phyloP scores from a whole-genome alignment of 2,113 vertebrate genomes.

The Prunella fulvescens region DNA sequence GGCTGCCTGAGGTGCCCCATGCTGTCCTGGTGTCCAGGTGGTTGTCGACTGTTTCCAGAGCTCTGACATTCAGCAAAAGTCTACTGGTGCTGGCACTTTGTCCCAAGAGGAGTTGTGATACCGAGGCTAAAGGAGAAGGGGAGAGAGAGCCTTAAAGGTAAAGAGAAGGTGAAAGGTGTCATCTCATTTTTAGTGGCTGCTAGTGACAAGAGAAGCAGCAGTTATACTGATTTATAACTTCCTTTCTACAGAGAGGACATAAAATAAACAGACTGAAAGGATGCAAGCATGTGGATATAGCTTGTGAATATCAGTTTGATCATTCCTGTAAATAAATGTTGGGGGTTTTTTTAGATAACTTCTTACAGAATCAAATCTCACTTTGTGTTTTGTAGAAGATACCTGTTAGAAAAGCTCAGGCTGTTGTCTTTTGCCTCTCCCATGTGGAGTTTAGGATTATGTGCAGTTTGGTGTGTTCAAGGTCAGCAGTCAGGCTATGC shows the following conservation, averaged over 20 bases:
- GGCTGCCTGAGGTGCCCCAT: fast-evolving
- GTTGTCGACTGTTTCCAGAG: not conserved
- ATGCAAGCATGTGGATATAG: not conserved
- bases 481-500: not conserved
- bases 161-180: not conserved
- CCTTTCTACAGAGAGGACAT: not conserved
- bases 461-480: not conserved
- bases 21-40: fast-evolving
- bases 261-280: not conserved
- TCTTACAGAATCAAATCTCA: not conserved
- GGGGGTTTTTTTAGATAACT: not conserved
- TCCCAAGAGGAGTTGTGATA: not conserved
- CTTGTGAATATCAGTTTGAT: not conserved
- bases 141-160: not conserved
- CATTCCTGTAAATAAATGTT: not conserved
- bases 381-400: not conserved
- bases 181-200: not conserved
- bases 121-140: not conserved
- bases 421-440: not conserved
- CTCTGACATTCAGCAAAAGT: not conserved
- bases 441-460: not conserved
- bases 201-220: not conserved
- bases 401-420: not conserved
- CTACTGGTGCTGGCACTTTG: not conserved
- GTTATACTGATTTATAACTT: not conserved